Base-by-base conservation (phyloP, 2,797 vertebrate species). In the Ispidina picta region DNA sequence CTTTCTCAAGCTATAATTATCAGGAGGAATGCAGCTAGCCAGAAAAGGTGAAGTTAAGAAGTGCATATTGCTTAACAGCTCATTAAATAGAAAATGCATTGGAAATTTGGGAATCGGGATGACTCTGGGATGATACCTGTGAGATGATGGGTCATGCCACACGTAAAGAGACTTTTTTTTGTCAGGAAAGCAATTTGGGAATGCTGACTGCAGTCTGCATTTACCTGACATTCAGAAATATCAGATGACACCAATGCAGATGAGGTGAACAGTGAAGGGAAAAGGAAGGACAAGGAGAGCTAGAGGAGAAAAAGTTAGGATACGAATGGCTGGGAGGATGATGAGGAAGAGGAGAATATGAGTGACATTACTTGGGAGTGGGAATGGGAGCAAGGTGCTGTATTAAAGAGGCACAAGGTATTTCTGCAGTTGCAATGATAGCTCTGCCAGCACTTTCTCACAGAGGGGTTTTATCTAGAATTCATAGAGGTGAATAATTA, bases 161-260 rank as follows among this genome's bases (percentile, higher is more conserved):
- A 90, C 52, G 83, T 91, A 93, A 94, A 93, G 83, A 91, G 44
- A 92, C 81, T 83, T 94, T 88, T 39, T 39, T 88, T 28, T 88
- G 95, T 83, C 78, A 94, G 63, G 81, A 90, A 91, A 92, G 83
- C 83, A 87, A 89, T 93, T 92, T 90, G 78, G 83, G 92, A 92
- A 75, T 94, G 81, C 95, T 94, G 78, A 94, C 94, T 93, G 88
- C 86, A 95, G 92, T 66, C 78, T 88, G 81, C 92, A 87, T 93
- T 96, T 93, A 83, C 72, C 93, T 94, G 92, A 94, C 95, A 94
- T 95, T 96, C 81, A 1, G 28, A 91, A 93, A 90, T 86, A 94
- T 95, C 92, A 83, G 90, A 94, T 93, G 92, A 95, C 91, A 96
- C 72, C 88, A 85, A 80, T 93, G 94, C 81, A 93, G 94, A 96